Base-by-base conservation (phyloP, 1,140 invertebrate genomes). In the Calosoma granatense region DNA sequence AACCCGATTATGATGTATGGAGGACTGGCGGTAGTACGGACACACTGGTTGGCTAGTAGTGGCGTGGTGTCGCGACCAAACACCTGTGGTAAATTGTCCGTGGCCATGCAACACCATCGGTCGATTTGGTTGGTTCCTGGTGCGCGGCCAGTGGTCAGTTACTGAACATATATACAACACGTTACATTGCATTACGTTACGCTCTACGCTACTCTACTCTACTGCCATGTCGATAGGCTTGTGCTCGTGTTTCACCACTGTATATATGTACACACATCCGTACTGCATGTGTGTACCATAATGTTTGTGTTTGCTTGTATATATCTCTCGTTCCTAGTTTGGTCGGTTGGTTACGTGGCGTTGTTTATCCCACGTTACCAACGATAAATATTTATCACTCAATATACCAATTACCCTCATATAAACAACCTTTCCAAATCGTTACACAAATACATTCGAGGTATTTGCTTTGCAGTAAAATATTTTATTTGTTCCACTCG, bases 341-440 rank as follows among this genome's bases (percentile, higher is more conserved):
- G n/a, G n/a, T n/a, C n/a, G n/a, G n/a, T n/a, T n/a, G n/a, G n/a
- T n/a, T n/a, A n/a, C n/a, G n/a, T n/a, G 26, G 15, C 15, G 4
- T 12, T 17, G 15, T 47, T 17, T 17, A 17, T 12, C 6, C 17
- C 41, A 6, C 41, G 41, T 47, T 17, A 47, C 6, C 41, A 47
- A 47, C 41, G 17, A 47, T 47, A 47, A 47, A 47, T 47, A 47
- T 47, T 47, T 47, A 47, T 9, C 41, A 47, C 41, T 47, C 41
- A 47, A 47, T 47, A 12, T 47, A 47, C 9, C 41, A 47, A 47
- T 47, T 47, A 47, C 41, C 41, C 41, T 47, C 9, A 47, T 12
- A 4, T 12, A 47, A 47, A 9, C 9, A 17, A 6, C 41, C 17
- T 9, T 17, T 47, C 9, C 41, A 47, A 47, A 47, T 47, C 41